phyloP scores from a whole-genome alignment of 2,113 vertebrate species.

The Mormyrus iriodes region DNA sequence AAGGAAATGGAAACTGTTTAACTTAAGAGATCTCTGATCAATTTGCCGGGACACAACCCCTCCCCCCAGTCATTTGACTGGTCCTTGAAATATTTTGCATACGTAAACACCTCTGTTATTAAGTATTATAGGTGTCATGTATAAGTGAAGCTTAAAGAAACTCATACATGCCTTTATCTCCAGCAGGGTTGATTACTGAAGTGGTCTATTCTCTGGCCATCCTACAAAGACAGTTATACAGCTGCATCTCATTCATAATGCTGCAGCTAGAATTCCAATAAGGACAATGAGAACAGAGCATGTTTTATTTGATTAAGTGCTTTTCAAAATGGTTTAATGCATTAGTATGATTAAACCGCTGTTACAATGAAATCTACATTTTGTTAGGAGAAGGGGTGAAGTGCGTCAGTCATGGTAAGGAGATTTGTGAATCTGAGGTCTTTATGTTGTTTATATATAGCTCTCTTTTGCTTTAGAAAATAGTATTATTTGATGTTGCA shows the following conservation, averaged over 20 bases:
- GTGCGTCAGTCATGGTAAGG: background rate
- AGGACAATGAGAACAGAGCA: background rate
- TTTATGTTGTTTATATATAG: background rate
- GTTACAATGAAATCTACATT: background rate
- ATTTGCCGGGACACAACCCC: background rate
- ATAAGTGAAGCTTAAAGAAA: background rate
- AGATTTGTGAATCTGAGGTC: background rate
- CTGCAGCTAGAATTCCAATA: background rate
- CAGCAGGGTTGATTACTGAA: background rate
- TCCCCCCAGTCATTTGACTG: background rate
- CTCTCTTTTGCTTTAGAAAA: background rate
- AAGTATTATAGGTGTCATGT: background rate
- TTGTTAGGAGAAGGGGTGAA: background rate
- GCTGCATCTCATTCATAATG: background rate
- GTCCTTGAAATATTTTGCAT: background rate
- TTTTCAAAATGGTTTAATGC: background rate
- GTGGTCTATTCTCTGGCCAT: background rate
- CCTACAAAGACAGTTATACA: background rate
- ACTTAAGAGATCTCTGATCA: background rate
- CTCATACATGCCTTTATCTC: background rate
- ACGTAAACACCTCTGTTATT: background rate
- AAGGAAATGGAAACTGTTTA: background rate
- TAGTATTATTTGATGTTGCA: background rate
- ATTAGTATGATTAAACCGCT: background rate
- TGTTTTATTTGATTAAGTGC: background rate